A percentile compares a stretch with the other conserved stretches of the same genome.
phyloP scores from a whole-genome alignment of 2,797 vertebrate species.

The Alauda arvensis region DNA sequence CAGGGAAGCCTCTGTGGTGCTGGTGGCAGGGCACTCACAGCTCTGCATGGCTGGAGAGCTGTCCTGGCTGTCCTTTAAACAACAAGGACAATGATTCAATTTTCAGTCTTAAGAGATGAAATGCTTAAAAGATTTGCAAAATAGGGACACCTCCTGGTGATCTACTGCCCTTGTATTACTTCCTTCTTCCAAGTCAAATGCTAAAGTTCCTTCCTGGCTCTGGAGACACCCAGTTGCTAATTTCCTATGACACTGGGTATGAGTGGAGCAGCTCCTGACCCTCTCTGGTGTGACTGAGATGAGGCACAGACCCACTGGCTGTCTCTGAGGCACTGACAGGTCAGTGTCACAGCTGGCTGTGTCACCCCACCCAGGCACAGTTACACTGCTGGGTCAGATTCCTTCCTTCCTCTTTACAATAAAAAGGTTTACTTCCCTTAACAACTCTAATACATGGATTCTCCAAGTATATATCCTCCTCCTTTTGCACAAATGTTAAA shows the following conservation, averaged over 20 bases:
- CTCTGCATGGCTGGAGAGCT: background rate
- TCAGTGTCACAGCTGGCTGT: background rate
- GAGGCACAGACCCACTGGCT: background rate
- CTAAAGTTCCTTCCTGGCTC: background rate
- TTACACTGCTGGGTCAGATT: fast-evolving
- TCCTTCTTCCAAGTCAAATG: background rate
- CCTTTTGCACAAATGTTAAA: background rate
- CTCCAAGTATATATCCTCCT: background rate
- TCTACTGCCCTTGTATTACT: background rate
- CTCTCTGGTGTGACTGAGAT: background rate
- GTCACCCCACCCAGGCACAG: background rate
- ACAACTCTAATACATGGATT: fast-evolving
- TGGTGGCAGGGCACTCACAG: background rate
- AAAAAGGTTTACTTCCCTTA: background rate
- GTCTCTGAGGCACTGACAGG: background rate
- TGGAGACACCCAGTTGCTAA: background rate
- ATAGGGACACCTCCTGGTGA: background rate
- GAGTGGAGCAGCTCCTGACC: background rate
- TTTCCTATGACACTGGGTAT: background rate
- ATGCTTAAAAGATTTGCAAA: background rate
- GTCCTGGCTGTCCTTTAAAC: background rate
- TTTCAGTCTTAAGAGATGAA: background rate
- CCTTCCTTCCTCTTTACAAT: background rate
- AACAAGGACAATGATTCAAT: background rate
- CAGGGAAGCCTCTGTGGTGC: background rate